Conservation (phyloP, 2,888 invertebrate species). For the Cotesia congregata region DNA sequence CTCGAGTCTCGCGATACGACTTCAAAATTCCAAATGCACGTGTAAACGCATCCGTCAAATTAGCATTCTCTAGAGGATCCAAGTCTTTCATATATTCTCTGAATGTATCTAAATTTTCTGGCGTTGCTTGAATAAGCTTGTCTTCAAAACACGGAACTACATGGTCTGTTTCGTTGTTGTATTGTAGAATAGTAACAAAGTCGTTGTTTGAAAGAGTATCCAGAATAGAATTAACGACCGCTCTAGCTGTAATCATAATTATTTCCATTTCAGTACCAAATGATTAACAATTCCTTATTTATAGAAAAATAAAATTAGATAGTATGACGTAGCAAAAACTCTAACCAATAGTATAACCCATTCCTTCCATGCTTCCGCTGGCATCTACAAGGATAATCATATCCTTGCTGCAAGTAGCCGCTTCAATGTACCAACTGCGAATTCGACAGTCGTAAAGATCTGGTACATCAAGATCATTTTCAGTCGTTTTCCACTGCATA, state of each 20-base stretch:
- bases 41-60: constrained; percentile 85
- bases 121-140: constrained; percentile 88
- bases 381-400: constrained; percentile 94
- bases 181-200: constrained; percentile 92
- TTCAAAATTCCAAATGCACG: constrained; percentile 87
- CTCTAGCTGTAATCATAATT: constrained; percentile 54
- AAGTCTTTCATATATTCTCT: constrained; percentile 79
- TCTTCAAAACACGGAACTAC: constrained; percentile 89
- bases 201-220: constrained; percentile 98
- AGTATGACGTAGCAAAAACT: constrained; percentile 15
- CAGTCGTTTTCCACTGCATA: constrained; percentile 61
- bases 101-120: constrained; percentile 85
- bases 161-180: constrained; percentile 80
- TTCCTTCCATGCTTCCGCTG: constrained; percentile 97
- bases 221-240: constrained; percentile 87
- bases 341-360: constrained; percentile 75
- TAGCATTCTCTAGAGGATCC: constrained; percentile 84
- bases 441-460: constrained; percentile 95
- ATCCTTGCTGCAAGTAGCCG: constrained; percentile 97
- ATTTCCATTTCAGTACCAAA: not conserved
- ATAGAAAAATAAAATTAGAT: not conserved
- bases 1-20: constrained; percentile 73
- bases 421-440: constrained; percentile 96
- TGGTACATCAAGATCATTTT: constrained; percentile 65
- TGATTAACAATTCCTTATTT: not conserved